Evolutionary conservation across 2,113 vertebrate genomes (phyloP).

Genomic region (Burhinus bistriatus): DNA sequence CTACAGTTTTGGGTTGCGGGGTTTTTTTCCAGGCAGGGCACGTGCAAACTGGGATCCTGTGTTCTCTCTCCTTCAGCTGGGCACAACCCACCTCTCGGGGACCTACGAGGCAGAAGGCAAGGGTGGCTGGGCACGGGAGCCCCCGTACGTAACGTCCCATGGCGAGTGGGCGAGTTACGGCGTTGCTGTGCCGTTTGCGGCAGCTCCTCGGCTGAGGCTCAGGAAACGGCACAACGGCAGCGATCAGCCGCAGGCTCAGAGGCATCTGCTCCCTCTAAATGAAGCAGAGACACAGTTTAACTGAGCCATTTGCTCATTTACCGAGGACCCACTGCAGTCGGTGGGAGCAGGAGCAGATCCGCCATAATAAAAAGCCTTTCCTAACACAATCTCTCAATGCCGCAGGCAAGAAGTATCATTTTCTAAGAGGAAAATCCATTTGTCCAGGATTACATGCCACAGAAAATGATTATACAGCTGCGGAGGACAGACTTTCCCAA

Average conservation of each 20-base stretch:
- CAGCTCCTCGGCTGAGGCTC: background rate
- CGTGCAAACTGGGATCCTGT: background rate
- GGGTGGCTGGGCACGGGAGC: background rate
- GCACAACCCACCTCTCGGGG: background rate
- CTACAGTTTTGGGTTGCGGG: background rate
- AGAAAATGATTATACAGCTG: background rate
- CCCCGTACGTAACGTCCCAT: fast-evolving
- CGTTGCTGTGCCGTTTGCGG: background rate
- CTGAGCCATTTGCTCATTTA: fast-evolving
- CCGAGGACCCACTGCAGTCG: fast-evolving
- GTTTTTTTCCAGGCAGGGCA: background rate
- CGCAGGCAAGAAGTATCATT: background rate
- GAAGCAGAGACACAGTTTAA: fast-evolving
- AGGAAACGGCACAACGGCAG: background rate
- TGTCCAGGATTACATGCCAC: background rate
- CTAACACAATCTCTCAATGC: background rate
- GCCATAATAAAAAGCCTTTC: background rate
- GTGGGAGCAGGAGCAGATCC: background rate
- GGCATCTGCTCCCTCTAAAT: background rate
- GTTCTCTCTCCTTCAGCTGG: background rate
- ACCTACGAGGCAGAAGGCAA: fast-evolving
- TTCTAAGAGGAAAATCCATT: background rate
- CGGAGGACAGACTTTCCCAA: background rate
- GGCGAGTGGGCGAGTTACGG: fast-evolving
- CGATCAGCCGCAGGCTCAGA: background rate